These are phyloP conservation scores for Tetrao urogallus DNA, from an alignment of 2,113 vertebrate species.

Conservation along the genomic window DNA sequence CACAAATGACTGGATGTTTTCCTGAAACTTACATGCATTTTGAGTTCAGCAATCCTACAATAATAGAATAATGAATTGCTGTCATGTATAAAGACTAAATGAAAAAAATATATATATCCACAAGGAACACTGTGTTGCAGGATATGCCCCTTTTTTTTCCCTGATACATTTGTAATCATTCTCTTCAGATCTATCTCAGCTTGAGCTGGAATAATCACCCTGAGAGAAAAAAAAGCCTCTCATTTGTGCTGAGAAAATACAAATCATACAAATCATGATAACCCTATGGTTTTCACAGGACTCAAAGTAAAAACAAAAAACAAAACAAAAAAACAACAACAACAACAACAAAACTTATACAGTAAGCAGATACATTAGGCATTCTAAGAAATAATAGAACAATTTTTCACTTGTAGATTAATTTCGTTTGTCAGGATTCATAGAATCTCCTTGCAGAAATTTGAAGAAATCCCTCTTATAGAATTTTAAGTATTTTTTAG, in stretches of 20 bases:
- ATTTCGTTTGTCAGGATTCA: background rate
- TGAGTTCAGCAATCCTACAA: slow-evolving; percentile 9
- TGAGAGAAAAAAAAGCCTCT: background rate
- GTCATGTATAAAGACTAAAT: slow-evolving; percentile 10
- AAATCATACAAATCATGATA: slow-evolving; percentile 36
- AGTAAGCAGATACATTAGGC: background rate
- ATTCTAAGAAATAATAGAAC: background rate
- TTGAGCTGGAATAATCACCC: slow-evolving; percentile 66
- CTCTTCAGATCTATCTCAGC: slow-evolving; percentile 36
- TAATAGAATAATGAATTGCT: slow-evolving; percentile 29
- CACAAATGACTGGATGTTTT: slow-evolving; percentile 19
- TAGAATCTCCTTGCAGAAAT: background rate
- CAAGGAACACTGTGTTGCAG: background rate
- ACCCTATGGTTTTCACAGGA: slow-evolving; percentile 27
- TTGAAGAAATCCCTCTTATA: background rate
- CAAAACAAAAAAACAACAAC: background rate
- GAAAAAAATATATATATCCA: background rate
- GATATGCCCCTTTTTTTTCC: slow-evolving; percentile 1
- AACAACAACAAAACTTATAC: background rate
- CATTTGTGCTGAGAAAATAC: slow-evolving; percentile 58
- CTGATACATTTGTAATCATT: slow-evolving; percentile 66
- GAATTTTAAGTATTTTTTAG: background rate
- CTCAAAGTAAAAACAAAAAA: slow-evolving; percentile 12
- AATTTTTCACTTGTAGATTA: background rate
- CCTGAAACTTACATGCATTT: slow-evolving; percentile 19